Evolutionary conservation across 64 coral and sea anemone species (phyloP), one percentile per base, ranked within the genome.

Genomic region (Montipora capricornis): DNA sequence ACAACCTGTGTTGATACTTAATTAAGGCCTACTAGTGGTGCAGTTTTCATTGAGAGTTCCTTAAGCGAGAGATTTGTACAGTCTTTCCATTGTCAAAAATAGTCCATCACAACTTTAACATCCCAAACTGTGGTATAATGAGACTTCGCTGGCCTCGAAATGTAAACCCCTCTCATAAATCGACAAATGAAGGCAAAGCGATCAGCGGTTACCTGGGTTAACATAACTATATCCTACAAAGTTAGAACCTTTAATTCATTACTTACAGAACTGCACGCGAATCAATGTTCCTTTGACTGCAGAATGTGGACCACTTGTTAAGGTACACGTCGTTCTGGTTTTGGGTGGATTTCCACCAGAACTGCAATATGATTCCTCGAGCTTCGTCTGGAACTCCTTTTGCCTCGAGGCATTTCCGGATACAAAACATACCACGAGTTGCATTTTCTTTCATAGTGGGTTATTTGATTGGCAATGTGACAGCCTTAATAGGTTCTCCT

Each of bases 211-310:
- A 37, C 37, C 37, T 37, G 37, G 37, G 37, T 37, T 37, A 37
- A 37, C 37, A 37, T 37, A 29, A 29, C 29, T 29, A 29, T 29
- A 29, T 29, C 29, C 29, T 29, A 29, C 29, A 20, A 15, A 4
- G 67, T 75, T 7, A 87, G 85, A 49, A 88, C 73, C 4, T 7
- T 15, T 20, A 75, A 6, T 16, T 55, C 85, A 75, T 75, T 88
- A 11, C 20, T 48, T 64, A 84, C 81, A 84, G 81, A 84, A 17
- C 62, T 67, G 20, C 68, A 84, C 44, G 19, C 24, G 81, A 62
- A 88, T 88, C 68, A 88, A 88, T 88, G 44, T 88, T 73, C 49
- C 85, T 88, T 75, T 88, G 9, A 74, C 68, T 88, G 47, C 85
- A 88, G 47, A 88, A 75, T 7, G 12, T 10, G 6, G 46, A 24